Evolutionary conservation across 2,888 invertebrate species (phyloP).

Genomic region (Ceraclea dissimilis): DNA sequence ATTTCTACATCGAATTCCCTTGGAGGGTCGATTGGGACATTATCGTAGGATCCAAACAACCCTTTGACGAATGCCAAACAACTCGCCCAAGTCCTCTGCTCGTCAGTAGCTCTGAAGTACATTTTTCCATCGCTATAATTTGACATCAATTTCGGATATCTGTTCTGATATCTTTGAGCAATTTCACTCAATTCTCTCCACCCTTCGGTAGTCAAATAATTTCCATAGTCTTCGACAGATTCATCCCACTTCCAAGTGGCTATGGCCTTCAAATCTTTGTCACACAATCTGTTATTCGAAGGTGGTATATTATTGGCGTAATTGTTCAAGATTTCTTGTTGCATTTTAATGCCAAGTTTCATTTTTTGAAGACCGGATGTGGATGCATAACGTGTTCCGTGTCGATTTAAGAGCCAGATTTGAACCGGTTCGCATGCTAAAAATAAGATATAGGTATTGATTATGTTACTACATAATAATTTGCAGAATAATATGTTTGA

Average conservation of each 20-base stretch:
- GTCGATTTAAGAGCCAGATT: constrained; percentile 63
- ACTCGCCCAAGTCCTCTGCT: constrained; percentile 53
- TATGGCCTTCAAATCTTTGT: constrained; percentile 51
- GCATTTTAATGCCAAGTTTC: constrained; percentile 47
- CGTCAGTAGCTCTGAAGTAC: constrained; percentile 56
- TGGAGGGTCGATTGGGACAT: constrained; percentile 31
- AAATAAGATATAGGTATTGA: constrained; percentile 23
- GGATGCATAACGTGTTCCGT: constrained; percentile 62
- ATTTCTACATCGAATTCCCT: constrained; percentile 34
- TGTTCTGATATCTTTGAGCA: constrained; percentile 51
- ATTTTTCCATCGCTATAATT: constrained; percentile 37
- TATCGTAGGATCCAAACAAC: constrained; percentile 32
- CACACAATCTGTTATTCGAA: constrained; percentile 43
- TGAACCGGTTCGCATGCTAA: constrained; percentile 64
- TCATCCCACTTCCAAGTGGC: constrained; percentile 57
- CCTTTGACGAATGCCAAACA: constrained; percentile 56
- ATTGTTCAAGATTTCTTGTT: constrained; percentile 54
- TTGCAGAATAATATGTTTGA: no score
- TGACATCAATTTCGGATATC: constrained; percentile 47
- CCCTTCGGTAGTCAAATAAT: constrained; percentile 53
- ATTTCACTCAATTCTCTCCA: constrained; percentile 60
- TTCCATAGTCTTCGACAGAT: constrained; percentile 48
- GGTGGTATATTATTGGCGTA: constrained; percentile 36
- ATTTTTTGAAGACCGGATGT: constrained; percentile 46
- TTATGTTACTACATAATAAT: no score